Evolutionary conservation across 1,140 invertebrate species (phyloP).

Genomic region (Eurytemora carolleeae): DNA sequence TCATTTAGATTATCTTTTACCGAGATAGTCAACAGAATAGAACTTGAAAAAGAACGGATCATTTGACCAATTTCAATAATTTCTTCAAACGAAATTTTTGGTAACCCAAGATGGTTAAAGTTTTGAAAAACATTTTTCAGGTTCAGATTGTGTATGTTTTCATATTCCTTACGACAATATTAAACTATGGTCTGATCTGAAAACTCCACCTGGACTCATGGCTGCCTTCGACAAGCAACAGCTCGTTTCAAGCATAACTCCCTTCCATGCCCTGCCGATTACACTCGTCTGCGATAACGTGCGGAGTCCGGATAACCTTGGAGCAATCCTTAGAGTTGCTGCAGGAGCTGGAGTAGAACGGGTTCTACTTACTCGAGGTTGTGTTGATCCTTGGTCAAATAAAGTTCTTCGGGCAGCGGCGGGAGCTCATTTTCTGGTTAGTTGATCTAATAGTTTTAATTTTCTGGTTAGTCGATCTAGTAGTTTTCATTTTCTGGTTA

Average conservation of each 20-base stretch:
- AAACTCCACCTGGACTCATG: background rate
- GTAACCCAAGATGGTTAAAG: too few species aligned
- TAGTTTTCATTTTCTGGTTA: too few species aligned
- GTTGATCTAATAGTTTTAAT: too few species aligned
- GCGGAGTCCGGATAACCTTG: background rate
- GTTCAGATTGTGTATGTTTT: background rate
- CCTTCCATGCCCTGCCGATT: background rate
- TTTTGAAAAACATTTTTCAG: too few species aligned
- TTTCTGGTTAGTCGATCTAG: too few species aligned
- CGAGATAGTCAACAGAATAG: too few species aligned
- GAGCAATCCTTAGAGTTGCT: background rate
- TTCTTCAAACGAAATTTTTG: too few species aligned
- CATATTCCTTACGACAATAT: background rate
- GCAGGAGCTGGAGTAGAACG: background rate
- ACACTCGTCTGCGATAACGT: background rate
- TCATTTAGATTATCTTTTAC: too few species aligned
- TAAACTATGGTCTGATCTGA: background rate
- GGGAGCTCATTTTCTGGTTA: background rate
- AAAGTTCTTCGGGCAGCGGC: background rate
- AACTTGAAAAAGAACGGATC: too few species aligned
- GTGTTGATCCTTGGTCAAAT: background rate
- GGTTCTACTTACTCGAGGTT: background rate
- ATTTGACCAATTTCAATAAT: too few species aligned
- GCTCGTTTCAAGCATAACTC: background rate
- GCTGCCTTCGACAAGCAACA: background rate